Evolutionary conservation across 92 coral and sea anemone genomes (phyloP).

Genomic region (Porites lobata): DNA sequence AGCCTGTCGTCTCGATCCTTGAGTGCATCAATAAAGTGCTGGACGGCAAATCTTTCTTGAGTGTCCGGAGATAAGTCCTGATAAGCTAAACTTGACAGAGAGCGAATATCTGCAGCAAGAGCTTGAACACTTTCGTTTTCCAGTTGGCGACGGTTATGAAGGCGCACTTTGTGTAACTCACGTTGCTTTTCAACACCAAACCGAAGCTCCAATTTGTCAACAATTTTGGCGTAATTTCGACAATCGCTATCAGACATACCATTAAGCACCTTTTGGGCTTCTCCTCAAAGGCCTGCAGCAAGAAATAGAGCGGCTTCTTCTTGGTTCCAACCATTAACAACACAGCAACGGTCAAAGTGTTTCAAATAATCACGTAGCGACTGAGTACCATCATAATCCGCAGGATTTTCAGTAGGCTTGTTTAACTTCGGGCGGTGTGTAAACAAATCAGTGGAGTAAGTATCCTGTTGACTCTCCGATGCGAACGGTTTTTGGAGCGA

Average conservation of each 20-base stretch:
- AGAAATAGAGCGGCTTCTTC: no score
- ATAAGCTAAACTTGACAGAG: conserved; percentile 53
- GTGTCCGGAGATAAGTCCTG: conserved; percentile 31
- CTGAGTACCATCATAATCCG: conserved; percentile 23
- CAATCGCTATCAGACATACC: no score
- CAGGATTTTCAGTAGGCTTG: conserved; percentile 10
- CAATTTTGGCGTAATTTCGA: no score
- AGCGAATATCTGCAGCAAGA: conserved; percentile 50
- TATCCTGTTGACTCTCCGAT: conserved; percentile 14
- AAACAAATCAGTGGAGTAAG: background rate
- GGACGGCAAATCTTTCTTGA: conserved; percentile 68
- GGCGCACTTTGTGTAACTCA: conserved; percentile 56
- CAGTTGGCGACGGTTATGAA: conserved; percentile 36
- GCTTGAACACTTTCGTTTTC: conserved; percentile 37
- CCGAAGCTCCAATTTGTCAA: no score
- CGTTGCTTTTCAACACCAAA: conserved; percentile 53
- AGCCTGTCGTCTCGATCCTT: conserved; percentile 33
- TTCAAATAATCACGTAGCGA: no score
- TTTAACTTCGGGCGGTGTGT: conserved; percentile 27
- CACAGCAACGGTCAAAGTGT: background rate
- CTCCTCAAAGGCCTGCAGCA: no score
- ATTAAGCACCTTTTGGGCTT: no score
- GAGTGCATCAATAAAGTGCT: conserved; percentile 65
- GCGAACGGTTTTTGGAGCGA: conserved; percentile 1
- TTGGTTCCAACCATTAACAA: no score